Evolutionary conservation across 2,113 vertebrate genomes (phyloP).

Genomic region (Pelmatolapia mariae): DNA sequence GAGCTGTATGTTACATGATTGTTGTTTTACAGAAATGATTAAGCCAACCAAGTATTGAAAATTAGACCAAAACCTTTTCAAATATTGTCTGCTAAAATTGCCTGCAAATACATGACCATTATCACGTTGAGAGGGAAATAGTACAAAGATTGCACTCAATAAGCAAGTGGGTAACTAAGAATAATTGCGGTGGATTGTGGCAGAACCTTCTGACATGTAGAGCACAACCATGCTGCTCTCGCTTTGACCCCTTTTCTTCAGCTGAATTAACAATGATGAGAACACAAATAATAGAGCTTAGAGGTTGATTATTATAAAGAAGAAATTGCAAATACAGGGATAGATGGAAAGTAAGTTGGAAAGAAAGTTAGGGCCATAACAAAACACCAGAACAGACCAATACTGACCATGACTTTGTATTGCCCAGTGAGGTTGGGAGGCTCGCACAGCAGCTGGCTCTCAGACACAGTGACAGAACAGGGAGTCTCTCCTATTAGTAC

Average conservation of each 20-base stretch:
- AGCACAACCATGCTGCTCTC: constrained; percentile 7
- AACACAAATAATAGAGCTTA: constrained; percentile 24
- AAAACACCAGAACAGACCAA: neutral
- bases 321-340: neutral
- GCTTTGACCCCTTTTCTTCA: constrained; percentile 28
- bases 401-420: constrained; percentile 92
- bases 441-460: constrained; percentile 95
- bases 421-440: constrained; percentile 91
- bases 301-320: neutral
- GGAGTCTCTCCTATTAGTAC: constrained; percentile 92
- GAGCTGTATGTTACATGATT: neutral
- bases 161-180: constrained; percentile 21
- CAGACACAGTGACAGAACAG: constrained; percentile 90
- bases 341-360: neutral
- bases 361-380: neutral
- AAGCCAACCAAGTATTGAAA: neutral
- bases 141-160: constrained; percentile 16
- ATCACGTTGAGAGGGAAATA: neutral
- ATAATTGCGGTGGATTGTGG: constrained; percentile 32
- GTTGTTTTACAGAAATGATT: neutral
- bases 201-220: constrained; percentile 41
- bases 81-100: neutral
- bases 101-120: neutral
- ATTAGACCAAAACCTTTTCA: neutral
- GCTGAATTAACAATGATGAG: constrained; percentile 37